Percentiles rank a stretch among this genome's conserved stretches.
Conservation (phyloP, 2,888 invertebrate genomes). For the Spicauda simplicius region DNA sequence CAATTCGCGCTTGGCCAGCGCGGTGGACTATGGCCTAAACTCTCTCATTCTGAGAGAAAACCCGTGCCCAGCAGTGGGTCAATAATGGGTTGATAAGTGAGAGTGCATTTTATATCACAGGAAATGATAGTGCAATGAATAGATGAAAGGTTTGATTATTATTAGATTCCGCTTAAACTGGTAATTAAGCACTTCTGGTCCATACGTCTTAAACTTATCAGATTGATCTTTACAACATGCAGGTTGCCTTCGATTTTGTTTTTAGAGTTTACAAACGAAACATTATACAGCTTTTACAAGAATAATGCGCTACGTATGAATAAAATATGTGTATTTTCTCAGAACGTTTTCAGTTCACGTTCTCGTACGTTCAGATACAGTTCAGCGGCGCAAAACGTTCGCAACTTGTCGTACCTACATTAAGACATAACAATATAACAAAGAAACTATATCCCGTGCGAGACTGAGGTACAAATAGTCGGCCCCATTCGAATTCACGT, state of each 20-base stretch:
- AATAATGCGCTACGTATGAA: slow-evolving; percentile 4
- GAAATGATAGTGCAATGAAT: no score
- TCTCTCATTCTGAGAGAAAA: no score
- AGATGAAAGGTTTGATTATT: no score
- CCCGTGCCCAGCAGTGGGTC: no score
- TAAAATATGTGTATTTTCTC: slow-evolving; percentile 24
- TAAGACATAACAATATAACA: slow-evolving; percentile 54
- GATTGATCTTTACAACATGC: background rate
- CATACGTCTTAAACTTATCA: no score
- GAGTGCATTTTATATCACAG: no score
- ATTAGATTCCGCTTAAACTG: no score
- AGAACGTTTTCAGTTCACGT: slow-evolving; percentile 40
- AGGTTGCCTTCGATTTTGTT: background rate
- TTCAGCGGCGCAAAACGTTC: slow-evolving; percentile 41
- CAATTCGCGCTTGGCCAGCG: no score
- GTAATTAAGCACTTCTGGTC: no score
- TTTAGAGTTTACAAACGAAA: background rate
- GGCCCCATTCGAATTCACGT: slow-evolving; percentile 78
- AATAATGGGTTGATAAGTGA: no score
- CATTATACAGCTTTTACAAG: background rate
- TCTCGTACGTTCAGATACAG: slow-evolving; percentile 38
- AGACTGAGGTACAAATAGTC: slow-evolving; percentile 55
- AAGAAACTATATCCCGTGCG: slow-evolving; percentile 57
- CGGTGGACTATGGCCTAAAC: no score
- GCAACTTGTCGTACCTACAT: slow-evolving; percentile 44